Base-by-base conservation (phyloP, 1,140 invertebrate genomes). In the Drosophila arizonae region DNA sequence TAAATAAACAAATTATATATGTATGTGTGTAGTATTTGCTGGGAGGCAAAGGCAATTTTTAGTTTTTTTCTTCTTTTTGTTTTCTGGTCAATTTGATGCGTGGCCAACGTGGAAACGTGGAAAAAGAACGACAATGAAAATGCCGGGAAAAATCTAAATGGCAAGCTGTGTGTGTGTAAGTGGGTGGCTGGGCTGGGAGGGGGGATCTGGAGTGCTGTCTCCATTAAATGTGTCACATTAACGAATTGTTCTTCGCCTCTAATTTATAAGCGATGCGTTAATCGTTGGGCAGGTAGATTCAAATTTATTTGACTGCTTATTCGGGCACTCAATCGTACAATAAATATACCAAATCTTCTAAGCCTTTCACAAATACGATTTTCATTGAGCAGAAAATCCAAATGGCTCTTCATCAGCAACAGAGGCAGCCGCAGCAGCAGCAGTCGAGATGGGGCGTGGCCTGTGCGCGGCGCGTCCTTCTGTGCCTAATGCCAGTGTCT, bases 201-300 rank as follows among this genome's bases (percentile, higher is more conserved):
- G 33, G 21, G 21, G 21, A 2, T 5, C 43, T n/a, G 50, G 52
- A 30, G 24, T 66, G 39, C 3, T 39, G 21, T n/a, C 61, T 64
- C 72, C 87, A 90, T 76, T 84, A 79, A 84, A 90, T 72, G 68
- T 87, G 88, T 87, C 88, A 90, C 82, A 88, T 90, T 85, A 90
- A 81, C 80, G 82, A 90, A 88, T 90, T 90, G 79, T 65, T 89
- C 63, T 48, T 61, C 66, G 55, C 46, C 46, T 57, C 41, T 66
- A 76, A 90, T 88, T 90, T 88, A 90, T 87, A 60, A 39, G 64
- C 61, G 60, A 17, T 36, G 30, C 62, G 43, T 51, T 81, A 78
- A 87, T 87, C 67, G 78, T 52, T 68, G 50, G 48, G 36, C 82
- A 86, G 82, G 82, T 86, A 87, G 52, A 50, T 57, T 67, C 56